Evolutionary conservation across 2,888 invertebrate genomes (phyloP), one percentile per base, ranked within the genome.

Genomic region (Tenthredo scrophulariae): DNA sequence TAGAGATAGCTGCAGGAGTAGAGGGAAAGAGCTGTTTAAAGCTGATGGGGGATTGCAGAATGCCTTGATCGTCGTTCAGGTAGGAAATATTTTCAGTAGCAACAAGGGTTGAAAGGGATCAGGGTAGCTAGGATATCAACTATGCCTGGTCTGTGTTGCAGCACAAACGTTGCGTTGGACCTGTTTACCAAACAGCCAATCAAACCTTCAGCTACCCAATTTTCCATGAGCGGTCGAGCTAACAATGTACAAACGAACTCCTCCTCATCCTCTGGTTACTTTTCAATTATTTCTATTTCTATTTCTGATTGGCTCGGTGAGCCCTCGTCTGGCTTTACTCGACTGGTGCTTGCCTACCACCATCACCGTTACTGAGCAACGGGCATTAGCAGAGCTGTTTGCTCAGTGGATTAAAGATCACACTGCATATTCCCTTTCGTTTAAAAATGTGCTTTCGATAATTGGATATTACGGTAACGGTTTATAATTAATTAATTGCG

Each of bases 151-250:
- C 85, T 54, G 72, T 83, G 88, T 84, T 88, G 87, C 87, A 88
- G 87, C 86, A 88, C 86, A 86, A 87, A 87, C 90, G 87, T 86
- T 46, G 37, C 37, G 37, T 13, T 84, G 86, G 50, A 84, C 86
- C 85, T 89, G 89, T 90, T 90, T 90, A 87, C 87, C 90, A 90
- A 90, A 90, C 89, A 90, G 88, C 88, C 89, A 89, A 88, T 90
- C 90, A 89, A 90, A 90, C 89, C 90, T 90, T 89, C 88, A 87
- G 88, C 88, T 86, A 87, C 86, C 88, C 89, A 89, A 90, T 89
- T 90, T 90, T 90, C 89, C 87, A 87, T 88, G 88, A 89, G 86
- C 88, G 87, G 87, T 88, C 89, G 74, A 86, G 87, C 89, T 87
- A 89, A 88, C 89, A 90, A 89, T 89, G 89, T 88, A 88, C 83